Evolutionary conservation across 1,140 invertebrate genomes (phyloP).

Genomic region (Drosophila lini): DNA sequence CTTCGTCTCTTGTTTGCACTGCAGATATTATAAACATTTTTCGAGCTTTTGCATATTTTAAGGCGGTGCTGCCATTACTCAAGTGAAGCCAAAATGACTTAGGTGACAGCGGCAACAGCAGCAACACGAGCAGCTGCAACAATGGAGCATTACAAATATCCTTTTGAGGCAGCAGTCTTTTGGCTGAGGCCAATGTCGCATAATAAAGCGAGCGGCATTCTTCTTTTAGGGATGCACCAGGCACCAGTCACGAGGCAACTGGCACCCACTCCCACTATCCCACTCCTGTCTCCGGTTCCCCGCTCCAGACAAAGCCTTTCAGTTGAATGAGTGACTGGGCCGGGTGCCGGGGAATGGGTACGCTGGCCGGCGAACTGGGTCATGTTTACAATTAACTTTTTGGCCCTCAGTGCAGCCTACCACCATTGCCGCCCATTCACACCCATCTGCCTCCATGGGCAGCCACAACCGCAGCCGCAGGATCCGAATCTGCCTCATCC

Average conservation of each 20-base stretch:
- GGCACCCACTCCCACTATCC: conserved; percentile 4
- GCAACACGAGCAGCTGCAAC: conserved; percentile 29
- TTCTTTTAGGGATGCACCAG: conserved; percentile 52
- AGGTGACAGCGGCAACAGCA: conserved; percentile 57
- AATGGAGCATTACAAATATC: conserved; percentile 72
- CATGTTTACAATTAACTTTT: conserved; percentile 83
- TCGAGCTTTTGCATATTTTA: conserved; percentile 76
- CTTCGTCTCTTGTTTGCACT: conserved; percentile 52
- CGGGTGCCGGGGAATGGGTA: conserved; percentile 6
- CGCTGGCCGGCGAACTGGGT: conserved; percentile 59
- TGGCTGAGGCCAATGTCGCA: conserved; percentile 60
- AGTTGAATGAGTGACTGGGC: conserved; percentile 32
- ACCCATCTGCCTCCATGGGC: conserved; percentile 23
- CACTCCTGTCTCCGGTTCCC: conserved; percentile 28
- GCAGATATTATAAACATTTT: conserved; percentile 80
- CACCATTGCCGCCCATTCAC: conserved; percentile 12
- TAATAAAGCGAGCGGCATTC: conserved; percentile 69
- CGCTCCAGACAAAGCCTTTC: conserved; percentile 43
- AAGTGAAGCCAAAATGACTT: conserved; percentile 63
- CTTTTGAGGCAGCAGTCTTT: conserved; percentile 43
- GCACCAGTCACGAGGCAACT: conserved; percentile 13
- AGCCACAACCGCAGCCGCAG: conserved; percentile 48
- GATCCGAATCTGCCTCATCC: conserved; percentile 59
- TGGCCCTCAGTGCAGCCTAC: conserved; percentile 35
- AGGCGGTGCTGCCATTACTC: conserved; percentile 61